These are phyloP conservation scores for Thereva nobilitata DNA, from an alignment of 2,888 invertebrate species.

Conservation along the genomic window DNA sequence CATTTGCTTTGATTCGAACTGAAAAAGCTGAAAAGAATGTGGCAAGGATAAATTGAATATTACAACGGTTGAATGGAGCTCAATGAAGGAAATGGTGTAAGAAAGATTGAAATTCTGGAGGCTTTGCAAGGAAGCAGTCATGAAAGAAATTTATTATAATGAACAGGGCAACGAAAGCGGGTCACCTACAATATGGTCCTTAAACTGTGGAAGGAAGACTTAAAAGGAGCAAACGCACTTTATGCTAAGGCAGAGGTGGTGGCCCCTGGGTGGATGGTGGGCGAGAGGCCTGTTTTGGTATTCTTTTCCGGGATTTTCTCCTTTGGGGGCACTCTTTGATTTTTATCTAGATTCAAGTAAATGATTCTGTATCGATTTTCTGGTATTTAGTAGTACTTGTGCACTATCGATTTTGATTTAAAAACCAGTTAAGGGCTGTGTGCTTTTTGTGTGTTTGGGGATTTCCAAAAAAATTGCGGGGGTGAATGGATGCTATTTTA, in stretches of 20 bases:
- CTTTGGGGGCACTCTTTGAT: too few species aligned
- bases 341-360: too few species aligned
- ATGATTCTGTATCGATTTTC: too few species aligned
- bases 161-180: slow-evolving; percentile 35
- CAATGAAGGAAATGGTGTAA: slow-evolving; percentile 48
- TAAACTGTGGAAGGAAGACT: not conserved
- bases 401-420: too few species aligned
- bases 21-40: slow-evolving; percentile 40
- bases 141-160: slow-evolving; percentile 43
- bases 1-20: slow-evolving; percentile 41
- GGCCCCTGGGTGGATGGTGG: not conserved
- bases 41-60: slow-evolving; percentile 45
- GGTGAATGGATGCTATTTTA: too few species aligned
- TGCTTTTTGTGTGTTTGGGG: too few species aligned
- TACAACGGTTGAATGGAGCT: slow-evolving; percentile 46
- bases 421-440: too few species aligned
- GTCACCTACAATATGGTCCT: slow-evolving; percentile 34
- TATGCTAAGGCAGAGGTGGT: too few species aligned
- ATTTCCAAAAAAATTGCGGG: too few species aligned
- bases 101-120: slow-evolving; percentile 47
- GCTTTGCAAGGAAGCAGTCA: slow-evolving; percentile 40
- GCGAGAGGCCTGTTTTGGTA: slow-evolving; percentile 12
- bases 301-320: slow-evolving; percentile 14
- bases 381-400: too few species aligned
- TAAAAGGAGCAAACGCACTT: slow-evolving; percentile 17